Conservation (phyloP, 1,140 invertebrate genomes). For the Drosophila lowei region DNA sequence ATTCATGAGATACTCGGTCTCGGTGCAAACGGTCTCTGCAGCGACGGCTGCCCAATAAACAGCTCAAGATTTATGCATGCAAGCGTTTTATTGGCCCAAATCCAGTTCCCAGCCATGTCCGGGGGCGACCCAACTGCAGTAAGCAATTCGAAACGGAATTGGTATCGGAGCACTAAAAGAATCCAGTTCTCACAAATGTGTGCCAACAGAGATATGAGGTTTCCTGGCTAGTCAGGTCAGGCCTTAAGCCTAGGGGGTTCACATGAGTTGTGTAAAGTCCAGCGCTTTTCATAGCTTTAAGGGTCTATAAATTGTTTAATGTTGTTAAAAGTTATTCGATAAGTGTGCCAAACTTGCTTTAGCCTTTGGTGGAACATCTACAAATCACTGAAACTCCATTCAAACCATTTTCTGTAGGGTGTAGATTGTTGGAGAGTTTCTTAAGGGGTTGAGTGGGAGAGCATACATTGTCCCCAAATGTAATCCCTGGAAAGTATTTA, state of each 20-base stretch:
- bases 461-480: too few species aligned
- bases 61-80: slow-evolving; percentile 59
- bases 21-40: not conserved
- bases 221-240: slow-evolving; percentile 2
- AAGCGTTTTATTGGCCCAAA: slow-evolving; percentile 59
- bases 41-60: slow-evolving; percentile 45
- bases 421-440: too few species aligned
- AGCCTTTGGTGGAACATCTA: too few species aligned
- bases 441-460: too few species aligned
- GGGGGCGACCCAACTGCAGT: slow-evolving; percentile 35
- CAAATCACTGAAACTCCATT: too few species aligned
- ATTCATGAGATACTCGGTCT: slow-evolving; percentile 12
- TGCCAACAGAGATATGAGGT: not conserved
- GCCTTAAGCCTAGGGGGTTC: not conserved
- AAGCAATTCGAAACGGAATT: slow-evolving; percentile 40
- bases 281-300: not conserved
- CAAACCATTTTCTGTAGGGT: too few species aligned
- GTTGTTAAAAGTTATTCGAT: too few species aligned
- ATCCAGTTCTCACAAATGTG: slow-evolving; percentile 18
- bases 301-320: too few species aligned
- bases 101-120: slow-evolving; percentile 38
- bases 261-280: too few species aligned
- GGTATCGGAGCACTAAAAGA: slow-evolving; percentile 2
- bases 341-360: too few species aligned
- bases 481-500: too few species aligned